Conservation (phyloP, 2,113 vertebrate genomes). For the Equus przewalskii region DNA sequence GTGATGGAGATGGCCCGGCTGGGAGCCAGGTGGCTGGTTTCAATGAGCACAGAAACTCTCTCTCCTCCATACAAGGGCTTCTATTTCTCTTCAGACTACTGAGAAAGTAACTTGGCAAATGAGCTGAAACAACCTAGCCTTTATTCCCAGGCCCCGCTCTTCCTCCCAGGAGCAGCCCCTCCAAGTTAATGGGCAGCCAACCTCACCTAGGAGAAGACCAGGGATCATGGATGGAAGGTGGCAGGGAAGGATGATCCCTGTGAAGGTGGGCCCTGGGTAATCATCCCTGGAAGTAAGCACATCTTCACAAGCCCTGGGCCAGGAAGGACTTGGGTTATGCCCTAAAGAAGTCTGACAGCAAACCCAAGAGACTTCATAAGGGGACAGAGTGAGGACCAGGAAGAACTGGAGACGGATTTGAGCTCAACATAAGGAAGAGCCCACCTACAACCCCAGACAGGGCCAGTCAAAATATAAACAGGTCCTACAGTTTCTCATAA, state of each 20-base stretch:
- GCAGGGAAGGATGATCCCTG: neutral
- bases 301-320: neutral
- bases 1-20: constrained; percentile 6
- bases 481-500: neutral
- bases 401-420: neutral
- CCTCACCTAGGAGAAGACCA: neutral
- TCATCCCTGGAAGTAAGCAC: neutral
- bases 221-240: neutral
- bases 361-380: neutral
- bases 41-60: constrained; percentile 56
- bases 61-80: neutral
- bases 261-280: neutral
- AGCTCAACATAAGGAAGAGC: neutral
- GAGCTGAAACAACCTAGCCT: neutral
- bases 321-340: neutral
- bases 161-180: neutral
- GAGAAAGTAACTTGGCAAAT: constrained; percentile 1
- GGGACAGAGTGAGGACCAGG: neutral
- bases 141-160: neutral
- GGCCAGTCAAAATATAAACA: neutral
- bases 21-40: constrained; percentile 57
- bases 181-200: neutral
- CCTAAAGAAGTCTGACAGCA: neutral
- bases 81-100: constrained; percentile 37
- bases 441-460: neutral